Evolutionary conservation across 1,140 invertebrate species (phyloP).

Genomic region (Conus ventricosus): DNA sequence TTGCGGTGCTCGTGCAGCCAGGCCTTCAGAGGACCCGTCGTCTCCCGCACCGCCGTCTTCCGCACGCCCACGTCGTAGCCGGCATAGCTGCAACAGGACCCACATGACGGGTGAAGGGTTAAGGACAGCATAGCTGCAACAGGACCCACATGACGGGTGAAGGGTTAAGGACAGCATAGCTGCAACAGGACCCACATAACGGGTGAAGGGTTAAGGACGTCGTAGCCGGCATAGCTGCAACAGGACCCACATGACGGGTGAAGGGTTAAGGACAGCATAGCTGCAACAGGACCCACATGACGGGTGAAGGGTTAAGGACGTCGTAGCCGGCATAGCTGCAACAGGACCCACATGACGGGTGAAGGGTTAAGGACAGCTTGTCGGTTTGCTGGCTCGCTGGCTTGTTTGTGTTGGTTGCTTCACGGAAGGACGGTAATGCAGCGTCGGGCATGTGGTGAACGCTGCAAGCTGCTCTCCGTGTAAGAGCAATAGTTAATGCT

Average conservation of each 20-base stretch:
- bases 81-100: conserved; percentile 83
- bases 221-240: conserved; percentile 90
- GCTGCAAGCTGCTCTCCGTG: no score
- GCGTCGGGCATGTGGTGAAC: no score
- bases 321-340: conserved; percentile 92
- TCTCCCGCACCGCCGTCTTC: conserved; percentile 97
- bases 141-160: background rate
- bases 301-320: conserved; percentile 74
- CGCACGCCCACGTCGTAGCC: conserved; percentile 92
- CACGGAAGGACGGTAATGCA: no score
- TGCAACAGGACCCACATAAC: conserved; percentile 70
- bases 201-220: conserved; percentile 77
- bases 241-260: background rate
- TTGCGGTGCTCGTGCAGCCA: conserved; percentile 99
- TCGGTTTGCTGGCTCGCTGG: no score
- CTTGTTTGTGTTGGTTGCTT: no score
- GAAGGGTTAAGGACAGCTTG: background rate
- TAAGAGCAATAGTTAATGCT: no score
- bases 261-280: conserved; percentile 79
- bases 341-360: background rate
- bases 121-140: conserved; percentile 80
- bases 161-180: conserved; percentile 80
- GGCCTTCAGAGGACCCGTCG: conserved; percentile 94
- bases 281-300: conserved; percentile 75
- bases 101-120: background rate